Evolutionary conservation across 2,797 vertebrate genomes (phyloP).

Genomic region (Holocentrus rufus): DNA sequence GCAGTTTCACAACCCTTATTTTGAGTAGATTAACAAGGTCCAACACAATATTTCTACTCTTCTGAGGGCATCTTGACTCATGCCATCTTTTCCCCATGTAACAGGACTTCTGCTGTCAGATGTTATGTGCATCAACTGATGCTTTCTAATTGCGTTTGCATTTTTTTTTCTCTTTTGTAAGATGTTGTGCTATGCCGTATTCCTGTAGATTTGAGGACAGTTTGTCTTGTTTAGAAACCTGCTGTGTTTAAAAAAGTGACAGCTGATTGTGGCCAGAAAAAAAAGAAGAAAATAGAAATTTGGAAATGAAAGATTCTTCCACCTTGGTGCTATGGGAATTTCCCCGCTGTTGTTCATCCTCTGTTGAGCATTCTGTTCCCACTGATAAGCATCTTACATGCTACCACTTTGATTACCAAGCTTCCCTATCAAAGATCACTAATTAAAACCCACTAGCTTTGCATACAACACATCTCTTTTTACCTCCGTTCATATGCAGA

Average conservation of each 20-base stretch:
- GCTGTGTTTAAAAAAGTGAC: not conserved
- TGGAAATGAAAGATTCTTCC: not conserved
- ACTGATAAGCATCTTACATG: slow-evolving; percentile 85
- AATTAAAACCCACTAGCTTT: slow-evolving; percentile 92
- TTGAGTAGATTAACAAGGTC: too few species aligned
- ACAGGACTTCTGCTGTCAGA: not conserved
- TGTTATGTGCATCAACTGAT: not conserved
- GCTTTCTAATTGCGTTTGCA: not conserved
- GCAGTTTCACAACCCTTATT: too few species aligned
- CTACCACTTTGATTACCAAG: slow-evolving; percentile 90
- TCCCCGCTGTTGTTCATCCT: slow-evolving; percentile 56
- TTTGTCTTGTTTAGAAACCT: not conserved
- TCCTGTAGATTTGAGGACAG: slow-evolving; percentile 2
- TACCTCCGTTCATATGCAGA: slow-evolving; percentile 89
- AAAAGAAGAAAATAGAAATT: too few species aligned
- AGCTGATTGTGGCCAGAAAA: not conserved
- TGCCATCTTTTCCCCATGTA: not conserved
- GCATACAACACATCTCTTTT: slow-evolving; percentile 86
- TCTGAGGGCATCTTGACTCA: not conserved
- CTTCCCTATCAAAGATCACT: slow-evolving; percentile 89
- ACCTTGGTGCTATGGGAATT: slow-evolving; percentile 42
- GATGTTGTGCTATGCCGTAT: slow-evolving; percentile 21
- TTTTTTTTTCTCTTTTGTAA: not conserved
- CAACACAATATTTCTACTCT: not conserved
- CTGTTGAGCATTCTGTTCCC: slow-evolving; percentile 83